Percentiles rank a stretch among this genome's conserved stretches.
These are phyloP conservation scores for Crocuta crocuta DNA, from an alignment of 2,113 vertebrate species.

Conservation along the genomic window DNA sequence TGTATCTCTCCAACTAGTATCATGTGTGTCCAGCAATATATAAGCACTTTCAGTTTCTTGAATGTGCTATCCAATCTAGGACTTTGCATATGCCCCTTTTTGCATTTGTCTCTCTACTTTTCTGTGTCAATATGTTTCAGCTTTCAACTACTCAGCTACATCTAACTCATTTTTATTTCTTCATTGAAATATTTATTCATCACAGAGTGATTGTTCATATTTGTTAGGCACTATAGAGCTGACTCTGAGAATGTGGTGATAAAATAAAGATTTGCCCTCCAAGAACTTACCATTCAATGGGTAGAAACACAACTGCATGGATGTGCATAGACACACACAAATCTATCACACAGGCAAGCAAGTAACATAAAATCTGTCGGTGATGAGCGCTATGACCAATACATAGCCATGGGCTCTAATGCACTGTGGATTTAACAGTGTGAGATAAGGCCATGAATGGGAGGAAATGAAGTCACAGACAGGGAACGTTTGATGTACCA, in stretches of 20 bases:
- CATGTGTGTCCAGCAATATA: neutral
- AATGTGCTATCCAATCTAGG: neutral
- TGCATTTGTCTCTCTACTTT: neutral
- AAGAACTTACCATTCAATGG: neutral
- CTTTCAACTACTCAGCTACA: neutral
- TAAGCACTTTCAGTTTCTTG: neutral
- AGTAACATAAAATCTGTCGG: neutral
- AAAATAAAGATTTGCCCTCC: neutral
- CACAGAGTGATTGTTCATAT: neutral
- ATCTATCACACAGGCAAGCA: neutral
- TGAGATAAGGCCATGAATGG: neutral
- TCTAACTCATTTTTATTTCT: neutral
- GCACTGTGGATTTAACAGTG: neutral
- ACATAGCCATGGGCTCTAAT: neutral
- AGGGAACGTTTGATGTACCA: neutral
- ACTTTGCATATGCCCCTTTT: neutral
- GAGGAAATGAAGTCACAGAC: neutral
- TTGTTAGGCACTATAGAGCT: neutral
- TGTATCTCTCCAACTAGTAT: neutral
- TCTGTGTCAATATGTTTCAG: neutral
- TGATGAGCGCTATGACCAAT: neutral
- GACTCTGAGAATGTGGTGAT: neutral
- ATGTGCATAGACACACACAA: neutral
- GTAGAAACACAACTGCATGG: neutral
- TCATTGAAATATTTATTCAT: neutral